Evolutionary conservation across 2,888 invertebrate species (phyloP), one percentile per base, ranked within the genome.

Genomic region (Odontomyia ornata): DNA sequence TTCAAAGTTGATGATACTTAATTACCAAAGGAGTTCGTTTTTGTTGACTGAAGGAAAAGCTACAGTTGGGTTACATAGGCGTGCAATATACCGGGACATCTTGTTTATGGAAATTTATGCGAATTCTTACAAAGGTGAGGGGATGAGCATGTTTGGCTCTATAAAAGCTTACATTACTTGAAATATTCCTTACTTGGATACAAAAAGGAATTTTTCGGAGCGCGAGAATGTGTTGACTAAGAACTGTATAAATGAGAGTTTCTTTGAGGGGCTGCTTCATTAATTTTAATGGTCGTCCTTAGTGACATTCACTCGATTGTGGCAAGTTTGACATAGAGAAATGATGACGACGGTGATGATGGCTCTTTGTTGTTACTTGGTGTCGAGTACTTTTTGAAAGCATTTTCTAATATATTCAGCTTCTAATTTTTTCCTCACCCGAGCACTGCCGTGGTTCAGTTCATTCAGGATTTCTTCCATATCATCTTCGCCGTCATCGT

Each of bases 281-380:
- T 72, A 72, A 72, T 72, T 72, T 72, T 72, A 72, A 72, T 72
- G 52, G 56, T 52, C 52, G 71, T 27, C 18, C 71, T 27, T 47
- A 23, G 13, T 47, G 47, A 47, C 69, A 47, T 69, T 28, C 47
- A 11, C 25, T 25, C 28, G 28, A 72, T 27, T 56, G 30, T 52
- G 56, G 52, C 71, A 28, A 56, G 71, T 72, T 65, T 72, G 56
- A 56, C 56, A 11, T 28, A 27, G 25, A 36, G 36, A 36, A 36
- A 36, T 36, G 36, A 36, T 36, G 36, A 36, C 36, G 36, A 36
- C n/a, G n/a, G n/a, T 36, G n/a, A 28, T 47, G 52, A 56, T 72
- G 71, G 47, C 15, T 72, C 28, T 27, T 47, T 46, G 65, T 36
- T 65, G 30, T 25, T 27, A 2, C 13, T 27, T 36, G 15, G 9